phyloP scores from a whole-genome alignment of 2,113 vertebrate species.

The Vidua macroura region DNA sequence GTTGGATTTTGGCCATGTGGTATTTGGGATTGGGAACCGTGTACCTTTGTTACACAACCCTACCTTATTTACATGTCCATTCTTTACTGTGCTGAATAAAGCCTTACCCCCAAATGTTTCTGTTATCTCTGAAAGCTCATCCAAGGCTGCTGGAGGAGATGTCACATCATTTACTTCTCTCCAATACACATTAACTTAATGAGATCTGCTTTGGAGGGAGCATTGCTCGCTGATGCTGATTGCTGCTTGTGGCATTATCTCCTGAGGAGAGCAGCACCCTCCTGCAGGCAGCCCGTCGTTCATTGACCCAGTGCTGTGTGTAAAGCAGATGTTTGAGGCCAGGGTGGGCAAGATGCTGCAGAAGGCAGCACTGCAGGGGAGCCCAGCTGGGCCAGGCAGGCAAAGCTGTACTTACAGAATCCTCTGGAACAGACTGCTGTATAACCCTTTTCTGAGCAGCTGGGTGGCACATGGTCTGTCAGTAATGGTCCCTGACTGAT shows the following conservation, averaged over 20 bases:
- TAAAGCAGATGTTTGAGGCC: background rate
- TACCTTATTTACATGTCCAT: background rate
- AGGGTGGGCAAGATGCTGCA: background rate
- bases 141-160: background rate
- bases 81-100: slow-evolving; percentile 50
- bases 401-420: background rate
- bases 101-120: background rate
- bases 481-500: background rate
- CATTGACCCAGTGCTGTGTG: background rate
- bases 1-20: background rate
- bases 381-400: background rate
- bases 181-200: background rate
- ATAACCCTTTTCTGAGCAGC: background rate
- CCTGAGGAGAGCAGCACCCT: background rate
- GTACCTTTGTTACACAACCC: background rate
- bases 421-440: background rate
- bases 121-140: background rate
- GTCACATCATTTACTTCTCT: background rate
- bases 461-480: background rate
- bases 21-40: rapidly evolving
- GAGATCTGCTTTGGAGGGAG: background rate
- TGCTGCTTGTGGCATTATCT: background rate
- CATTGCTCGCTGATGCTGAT: background rate
- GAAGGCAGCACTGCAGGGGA: background rate
- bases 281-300: background rate